A percentile compares a stretch with the other conserved stretches of the same genome.
phyloP scores from a whole-genome alignment of 2,113 vertebrate species.

The Chaenocephalus aceratus region DNA sequence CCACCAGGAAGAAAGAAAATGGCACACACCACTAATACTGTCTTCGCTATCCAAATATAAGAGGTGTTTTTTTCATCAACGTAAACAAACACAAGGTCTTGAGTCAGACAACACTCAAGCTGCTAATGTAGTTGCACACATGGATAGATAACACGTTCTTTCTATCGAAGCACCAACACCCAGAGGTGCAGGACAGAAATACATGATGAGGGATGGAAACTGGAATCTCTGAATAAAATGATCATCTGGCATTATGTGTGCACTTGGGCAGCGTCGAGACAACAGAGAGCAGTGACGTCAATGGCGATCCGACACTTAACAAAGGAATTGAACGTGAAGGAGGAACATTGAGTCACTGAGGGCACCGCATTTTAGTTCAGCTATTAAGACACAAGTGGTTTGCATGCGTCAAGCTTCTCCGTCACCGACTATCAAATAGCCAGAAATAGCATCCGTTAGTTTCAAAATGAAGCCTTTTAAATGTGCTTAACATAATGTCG shows the following conservation, averaged over 20 bases:
- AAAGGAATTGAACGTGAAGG: not conserved
- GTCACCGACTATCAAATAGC: not conserved
- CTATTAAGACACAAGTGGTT: conserved; percentile 1
- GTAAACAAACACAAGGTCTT: not conserved
- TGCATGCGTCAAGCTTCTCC: not conserved
- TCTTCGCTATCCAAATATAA: not conserved
- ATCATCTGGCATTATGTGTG: conserved; percentile 20
- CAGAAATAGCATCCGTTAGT: not conserved
- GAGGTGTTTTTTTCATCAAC: not conserved
- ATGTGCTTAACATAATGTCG: not conserved
- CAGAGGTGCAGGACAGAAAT: not conserved
- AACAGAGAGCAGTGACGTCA: conserved; percentile 45
- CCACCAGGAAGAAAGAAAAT: not conserved
- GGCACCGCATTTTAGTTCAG: conserved; percentile 32
- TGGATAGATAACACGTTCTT: not conserved
- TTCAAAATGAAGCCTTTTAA: not conserved
- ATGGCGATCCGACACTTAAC: not conserved
- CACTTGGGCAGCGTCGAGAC: conserved; percentile 5
- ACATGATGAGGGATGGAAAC: conserved; percentile 1
- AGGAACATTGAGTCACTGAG: conserved; percentile 23
- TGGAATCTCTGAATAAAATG: conserved; percentile 43
- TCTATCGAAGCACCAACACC: not conserved
- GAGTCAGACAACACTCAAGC: not conserved
- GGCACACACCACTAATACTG: not conserved
- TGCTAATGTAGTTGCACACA: not conserved